Evolutionary conservation across 2,113 vertebrate species (phyloP), one percentile per base, ranked within the genome.

Genomic region (Baryphthengus martii): DNA sequence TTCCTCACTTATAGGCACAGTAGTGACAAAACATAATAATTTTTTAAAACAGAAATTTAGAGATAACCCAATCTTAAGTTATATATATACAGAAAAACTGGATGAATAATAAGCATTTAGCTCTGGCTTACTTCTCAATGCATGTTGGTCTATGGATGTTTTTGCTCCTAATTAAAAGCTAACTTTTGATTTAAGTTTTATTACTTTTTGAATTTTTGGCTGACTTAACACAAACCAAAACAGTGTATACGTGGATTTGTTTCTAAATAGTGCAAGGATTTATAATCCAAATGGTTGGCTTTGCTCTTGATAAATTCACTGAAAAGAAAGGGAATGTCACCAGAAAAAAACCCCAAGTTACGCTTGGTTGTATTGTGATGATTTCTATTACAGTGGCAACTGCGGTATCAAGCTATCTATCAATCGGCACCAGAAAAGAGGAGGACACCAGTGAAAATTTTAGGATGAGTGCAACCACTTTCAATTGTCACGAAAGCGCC

Each of bases 361-460:
- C 63, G 80, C 73, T 92, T 72, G 33, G 40, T 81, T 83, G 62
- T 59, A 93, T 80, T 95, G 94, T 87, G 89, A 93, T 97, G 91
- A 96, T 97, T 97, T 94, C 95, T 95, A 83, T 85, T 91, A 91
- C 75, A 95, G 93, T 61, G 90, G 78, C 88, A 95, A 97, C 93
- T 94, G 89, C 76, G 95, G 95, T 97, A 92, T 88, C 88, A 95
- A 90, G 96, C 52, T 77, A 93, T 94, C 93, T 93, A 90, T 93
- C 88, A 7, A 37, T 79, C 71, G 76, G n/a, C 66, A 73, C 35
- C 26, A 68, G 65, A 29, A 85, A 81, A 68, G 42, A 55, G 58
- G 26, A 91, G 39, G 62, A 85, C 29, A 47, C 97, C 96, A 92
- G 87, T 66, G 94, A 95, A 97, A 96, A 87, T 84, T 85, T 93